These are phyloP conservation scores for Noctua fimbriata DNA, from an alignment of 2,888 invertebrate genomes.

Conservation along the genomic window DNA sequence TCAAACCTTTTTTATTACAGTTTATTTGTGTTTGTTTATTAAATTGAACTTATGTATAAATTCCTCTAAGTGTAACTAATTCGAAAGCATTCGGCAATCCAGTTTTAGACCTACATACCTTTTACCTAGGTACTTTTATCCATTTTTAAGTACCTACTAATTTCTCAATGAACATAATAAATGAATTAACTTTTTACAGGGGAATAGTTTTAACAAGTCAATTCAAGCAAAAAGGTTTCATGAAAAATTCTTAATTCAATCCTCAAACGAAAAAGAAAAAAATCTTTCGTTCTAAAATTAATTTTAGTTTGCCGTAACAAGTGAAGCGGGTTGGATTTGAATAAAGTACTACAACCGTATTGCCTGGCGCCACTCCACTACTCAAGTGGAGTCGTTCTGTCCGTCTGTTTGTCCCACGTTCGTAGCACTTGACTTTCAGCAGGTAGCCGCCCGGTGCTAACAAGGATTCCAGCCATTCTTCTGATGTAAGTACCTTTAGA, in stretches of 20 bases:
- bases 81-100: not conserved
- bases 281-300: constrained; percentile 12
- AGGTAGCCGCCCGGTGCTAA: constrained; percentile 64
- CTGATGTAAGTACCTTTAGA: constrained; percentile 10
- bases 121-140: not conserved
- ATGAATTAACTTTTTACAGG: not conserved
- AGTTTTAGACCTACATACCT: not conserved
- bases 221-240: not conserved
- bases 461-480: constrained; percentile 52
- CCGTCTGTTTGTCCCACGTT: constrained; percentile 63
- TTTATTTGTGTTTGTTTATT: not conserved
- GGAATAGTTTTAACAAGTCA: not conserved
- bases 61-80: not conserved
- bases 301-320: constrained; percentile 30
- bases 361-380: constrained; percentile 63
- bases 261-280: not conserved
- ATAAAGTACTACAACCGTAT: constrained; percentile 39
- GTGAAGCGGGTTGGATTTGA: constrained; percentile 49
- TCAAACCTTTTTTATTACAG: not conserved
- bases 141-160: not conserved
- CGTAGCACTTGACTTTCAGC: constrained; percentile 67
- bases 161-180: not conserved
- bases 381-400: constrained; percentile 63
- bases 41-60: not conserved
- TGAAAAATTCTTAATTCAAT: constrained; percentile 4